phyloP scores from a whole-genome alignment of 2,113 vertebrate species.

The Toxotes chatareus region DNA sequence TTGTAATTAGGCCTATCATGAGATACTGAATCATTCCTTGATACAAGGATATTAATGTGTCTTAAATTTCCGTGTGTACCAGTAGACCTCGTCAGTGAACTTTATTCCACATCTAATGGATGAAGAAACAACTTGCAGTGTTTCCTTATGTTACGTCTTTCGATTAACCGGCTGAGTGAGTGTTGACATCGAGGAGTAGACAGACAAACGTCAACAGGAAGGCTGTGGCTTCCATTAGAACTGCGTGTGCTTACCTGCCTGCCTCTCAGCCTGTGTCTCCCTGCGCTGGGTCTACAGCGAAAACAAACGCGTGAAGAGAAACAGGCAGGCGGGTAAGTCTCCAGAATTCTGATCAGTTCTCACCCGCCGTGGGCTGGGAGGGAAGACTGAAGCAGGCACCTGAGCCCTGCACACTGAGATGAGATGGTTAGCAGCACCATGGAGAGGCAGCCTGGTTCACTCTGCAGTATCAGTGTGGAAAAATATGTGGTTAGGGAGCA shows the following conservation, averaged over 20 bases:
- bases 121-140: not conserved
- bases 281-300: slow-evolving; percentile 22
- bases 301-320: slow-evolving; percentile 56
- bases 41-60: slow-evolving; percentile 7
- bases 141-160: slow-evolving; percentile 51
- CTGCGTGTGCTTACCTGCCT: slow-evolving; percentile 41
- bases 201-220: slow-evolving; percentile 65
- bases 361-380: slow-evolving; percentile 39
- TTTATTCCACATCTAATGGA: slow-evolving; percentile 7
- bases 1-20: slow-evolving; percentile 18
- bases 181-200: slow-evolving; percentile 22
- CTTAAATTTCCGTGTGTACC: not conserved
- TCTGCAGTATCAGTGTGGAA: slow-evolving; percentile 23
- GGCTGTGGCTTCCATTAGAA: slow-evolving; percentile 60
- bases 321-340: slow-evolving; percentile 55
- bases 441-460: slow-evolving; percentile 56
- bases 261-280: slow-evolving; percentile 27
- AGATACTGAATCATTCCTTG: slow-evolving; percentile 4
- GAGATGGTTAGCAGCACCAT: slow-evolving; percentile 56
- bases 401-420: slow-evolving; percentile 48
- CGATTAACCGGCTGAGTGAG: slow-evolving; percentile 41
- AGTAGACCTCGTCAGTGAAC: not conserved
- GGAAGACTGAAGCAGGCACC: slow-evolving; percentile 52
- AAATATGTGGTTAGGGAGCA: slow-evolving; percentile 41
- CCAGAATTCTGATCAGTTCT: slow-evolving; percentile 70